phyloP scores from a whole-genome alignment of 2,113 vertebrate species.

The Cheilinus undulatus region DNA sequence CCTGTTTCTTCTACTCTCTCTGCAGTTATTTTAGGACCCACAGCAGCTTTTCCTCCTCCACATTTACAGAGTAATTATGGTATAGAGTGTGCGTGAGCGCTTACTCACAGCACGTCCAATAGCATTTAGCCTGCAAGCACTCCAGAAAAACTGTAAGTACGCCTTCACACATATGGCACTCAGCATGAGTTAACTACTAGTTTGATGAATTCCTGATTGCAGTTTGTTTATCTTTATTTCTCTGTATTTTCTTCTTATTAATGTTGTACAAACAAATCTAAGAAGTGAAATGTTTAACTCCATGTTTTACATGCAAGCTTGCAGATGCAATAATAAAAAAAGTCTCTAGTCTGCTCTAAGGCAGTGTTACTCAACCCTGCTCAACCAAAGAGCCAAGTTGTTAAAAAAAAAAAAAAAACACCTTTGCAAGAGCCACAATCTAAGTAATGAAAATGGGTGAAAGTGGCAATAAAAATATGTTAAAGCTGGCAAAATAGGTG shows the following conservation, averaged over 20 bases:
- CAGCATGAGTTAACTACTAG: not conserved
- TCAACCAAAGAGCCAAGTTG: too few relatives aligned
- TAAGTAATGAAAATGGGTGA: too few relatives aligned
- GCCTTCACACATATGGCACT: not conserved
- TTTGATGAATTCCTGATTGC: not conserved
- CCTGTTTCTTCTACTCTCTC: slow-evolving; percentile 18
- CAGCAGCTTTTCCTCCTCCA: slow-evolving; percentile 61
- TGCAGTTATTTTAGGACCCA: slow-evolving; percentile 68
- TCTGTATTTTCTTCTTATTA: too few relatives aligned
- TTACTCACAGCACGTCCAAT: not conserved
- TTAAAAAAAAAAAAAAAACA: too few relatives aligned
- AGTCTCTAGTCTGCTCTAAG: too few relatives aligned
- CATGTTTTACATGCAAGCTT: not conserved
- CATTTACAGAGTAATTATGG: slow-evolving; percentile 63
- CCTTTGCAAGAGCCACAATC: too few relatives aligned
- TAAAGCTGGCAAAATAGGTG: too few relatives aligned
- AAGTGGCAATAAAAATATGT: too few relatives aligned
- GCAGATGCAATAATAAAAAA: too few relatives aligned
- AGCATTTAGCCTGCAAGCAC: not conserved
- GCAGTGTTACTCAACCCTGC: too few relatives aligned
- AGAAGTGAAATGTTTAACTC: too few relatives aligned
- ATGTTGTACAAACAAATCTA: not conserved
- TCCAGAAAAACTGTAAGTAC: not conserved
- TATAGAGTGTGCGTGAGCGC: slow-evolving; percentile 19
- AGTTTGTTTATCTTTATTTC: too few relatives aligned